Evolutionary conservation across 1,140 invertebrate genomes (phyloP).

Genomic region (Drosophila tsacasi): DNA sequence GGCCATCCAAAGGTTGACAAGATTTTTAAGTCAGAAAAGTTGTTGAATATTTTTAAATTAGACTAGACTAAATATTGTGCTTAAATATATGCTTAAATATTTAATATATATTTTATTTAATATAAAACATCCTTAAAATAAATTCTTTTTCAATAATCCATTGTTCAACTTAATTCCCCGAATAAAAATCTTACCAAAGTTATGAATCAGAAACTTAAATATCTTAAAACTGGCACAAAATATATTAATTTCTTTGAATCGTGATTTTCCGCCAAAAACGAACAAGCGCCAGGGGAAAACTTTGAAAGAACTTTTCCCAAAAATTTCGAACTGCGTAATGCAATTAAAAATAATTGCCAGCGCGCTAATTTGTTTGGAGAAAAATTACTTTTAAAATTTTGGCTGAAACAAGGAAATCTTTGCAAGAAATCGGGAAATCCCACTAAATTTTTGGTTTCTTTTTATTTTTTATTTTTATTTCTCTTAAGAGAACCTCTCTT

Average conservation of each 20-base stretch:
- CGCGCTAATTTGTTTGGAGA: background rate
- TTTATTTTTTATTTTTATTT: background rate
- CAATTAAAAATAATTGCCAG: conserved; percentile 16
- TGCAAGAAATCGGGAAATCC: conserved; percentile 28
- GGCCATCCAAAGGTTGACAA: conserved; percentile 19
- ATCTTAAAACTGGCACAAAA: background rate
- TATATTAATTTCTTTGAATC: background rate
- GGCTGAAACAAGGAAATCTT: conserved; percentile 18
- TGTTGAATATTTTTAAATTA: background rate
- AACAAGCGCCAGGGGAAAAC: background rate
- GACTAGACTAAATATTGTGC: background rate
- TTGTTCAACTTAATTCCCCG: background rate
- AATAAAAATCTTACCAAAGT: background rate
- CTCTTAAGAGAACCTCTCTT: conserved; percentile 29
- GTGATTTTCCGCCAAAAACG: conserved; percentile 3
- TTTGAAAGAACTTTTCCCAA: background rate
- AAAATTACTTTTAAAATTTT: conserved; percentile 17
- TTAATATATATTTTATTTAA: background rate
- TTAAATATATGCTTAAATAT: background rate
- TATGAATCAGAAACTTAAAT: background rate
- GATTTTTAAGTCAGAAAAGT: background rate
- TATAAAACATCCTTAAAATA: background rate
- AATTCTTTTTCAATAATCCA: background rate
- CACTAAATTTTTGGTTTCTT: background rate
- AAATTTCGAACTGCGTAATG: conserved; percentile 15